These are phyloP conservation scores for Acromyrmex charruanus DNA, from an alignment of 1,140 invertebrate genomes.

Conservation along the genomic window DNA sequence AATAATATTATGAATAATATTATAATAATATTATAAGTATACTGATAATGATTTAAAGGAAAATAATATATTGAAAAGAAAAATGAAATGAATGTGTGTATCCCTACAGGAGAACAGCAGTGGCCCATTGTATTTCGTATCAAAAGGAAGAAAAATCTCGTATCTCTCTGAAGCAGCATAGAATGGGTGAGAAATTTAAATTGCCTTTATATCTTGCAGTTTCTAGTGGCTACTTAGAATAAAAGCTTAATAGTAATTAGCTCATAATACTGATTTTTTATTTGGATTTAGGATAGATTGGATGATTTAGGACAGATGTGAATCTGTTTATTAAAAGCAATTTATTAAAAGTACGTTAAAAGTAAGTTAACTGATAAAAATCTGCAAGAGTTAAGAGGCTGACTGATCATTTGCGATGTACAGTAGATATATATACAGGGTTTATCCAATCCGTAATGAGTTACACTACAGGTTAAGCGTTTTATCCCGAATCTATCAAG, in stretches of 20 bases:
- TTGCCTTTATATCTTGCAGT: not conserved
- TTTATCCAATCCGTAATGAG: no score
- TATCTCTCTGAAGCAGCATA: slow-evolving; percentile 65
- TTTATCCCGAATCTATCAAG: no score
- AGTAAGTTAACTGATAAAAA: not conserved
- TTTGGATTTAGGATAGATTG: slow-evolving; percentile 11
- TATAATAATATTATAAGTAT: no score
- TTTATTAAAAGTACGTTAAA: no score
- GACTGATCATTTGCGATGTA: no score
- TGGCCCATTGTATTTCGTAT: slow-evolving; percentile 63
- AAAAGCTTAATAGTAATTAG: no score
- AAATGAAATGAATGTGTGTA: not conserved
- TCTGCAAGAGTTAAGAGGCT: no score
- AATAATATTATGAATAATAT: no score
- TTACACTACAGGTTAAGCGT: no score
- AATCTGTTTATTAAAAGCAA: not conserved
- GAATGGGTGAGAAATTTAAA: slow-evolving; percentile 76
- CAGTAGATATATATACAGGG: no score
- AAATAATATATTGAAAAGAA: slow-evolving; percentile 50
- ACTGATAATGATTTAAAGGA: slow-evolving; percentile 22
- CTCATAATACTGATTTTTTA: not conserved
- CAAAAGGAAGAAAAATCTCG: slow-evolving; percentile 39
- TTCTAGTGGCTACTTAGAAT: no score
- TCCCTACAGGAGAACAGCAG: slow-evolving; percentile 28
- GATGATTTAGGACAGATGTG: not conserved